Evolutionary conservation across 2,888 invertebrate genomes (phyloP), one percentile per base, ranked within the genome.

Genomic region (Apotomis capreana): DNA sequence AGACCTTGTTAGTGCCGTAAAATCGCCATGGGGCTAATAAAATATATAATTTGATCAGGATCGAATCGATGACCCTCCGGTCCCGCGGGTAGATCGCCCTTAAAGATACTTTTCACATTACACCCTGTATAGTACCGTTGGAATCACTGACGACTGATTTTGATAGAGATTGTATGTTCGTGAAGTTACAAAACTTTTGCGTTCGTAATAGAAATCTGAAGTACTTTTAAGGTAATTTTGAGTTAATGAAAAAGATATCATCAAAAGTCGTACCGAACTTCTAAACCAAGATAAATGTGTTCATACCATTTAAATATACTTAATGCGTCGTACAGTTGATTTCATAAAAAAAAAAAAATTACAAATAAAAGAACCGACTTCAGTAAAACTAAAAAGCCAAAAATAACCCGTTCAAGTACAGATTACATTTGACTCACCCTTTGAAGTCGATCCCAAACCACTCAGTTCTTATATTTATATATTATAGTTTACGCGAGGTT

Each of bases 1-100:
- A 65, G 58, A 72, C 76, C 80, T 83, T 82, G 80, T 80, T 83
- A 84, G 81, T 73, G 78, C 73, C 78, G 81, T 79, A 81, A 81
- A 80, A 80, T 77, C 79, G 80, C 78, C 81, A 71, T 78, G 77
- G 78, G 82, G 78, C 83, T 81, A 83, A 85, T 86, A 84, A 86
- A 86, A 85, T 83, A 85, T 84, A 84, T 85, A 86, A 86, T 84
- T 84, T 84, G 84, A 86, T 86, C 81, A 79, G 80, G 78, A 80
- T 80, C 80, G 78, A 82, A 79, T 80, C 76, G 65, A 65, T 46
- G 76, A 78, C 80, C 80, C 77, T 78, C 76, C 74, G 78, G 74
- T 74, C 63, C 68, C 71, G 12, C 36, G 69, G 68, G 72, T 36
- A 69, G 69, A 64, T 69, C 69, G 64, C 59, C 64, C 64, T 59